Conservation (phyloP, 2,113 vertebrate species). For the Trachemys scripta region DNA sequence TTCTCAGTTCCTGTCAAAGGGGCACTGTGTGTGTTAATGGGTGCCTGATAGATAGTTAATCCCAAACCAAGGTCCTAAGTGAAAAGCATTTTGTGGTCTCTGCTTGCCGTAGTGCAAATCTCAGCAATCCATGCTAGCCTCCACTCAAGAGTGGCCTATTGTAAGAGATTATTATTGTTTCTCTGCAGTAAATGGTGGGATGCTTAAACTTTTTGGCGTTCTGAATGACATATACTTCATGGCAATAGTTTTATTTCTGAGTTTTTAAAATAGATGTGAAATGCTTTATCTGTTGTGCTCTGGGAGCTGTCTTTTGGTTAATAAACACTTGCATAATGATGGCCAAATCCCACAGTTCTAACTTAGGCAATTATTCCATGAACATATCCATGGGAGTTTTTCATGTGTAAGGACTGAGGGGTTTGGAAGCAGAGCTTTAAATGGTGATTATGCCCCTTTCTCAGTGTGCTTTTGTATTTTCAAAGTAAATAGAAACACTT, state of each 20-base stretch:
- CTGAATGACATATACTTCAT: neutral
- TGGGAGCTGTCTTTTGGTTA: neutral
- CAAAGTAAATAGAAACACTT: neutral
- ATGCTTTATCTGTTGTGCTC: neutral
- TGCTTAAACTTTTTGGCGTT: neutral
- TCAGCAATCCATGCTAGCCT: neutral
- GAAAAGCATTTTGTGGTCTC: neutral
- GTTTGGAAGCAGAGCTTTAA: neutral
- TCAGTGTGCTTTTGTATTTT: neutral
- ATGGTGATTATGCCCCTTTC: neutral
- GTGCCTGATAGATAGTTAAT: neutral
- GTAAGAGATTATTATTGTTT: neutral
- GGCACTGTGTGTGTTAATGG: neutral
- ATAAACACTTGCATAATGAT: too few species aligned
- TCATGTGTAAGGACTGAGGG: neutral
- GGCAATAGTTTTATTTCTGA: neutral
- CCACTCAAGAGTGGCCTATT: neutral
- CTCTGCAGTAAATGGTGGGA: accelerated
- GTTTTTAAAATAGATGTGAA: neutral
- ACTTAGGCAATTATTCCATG: too few species aligned
- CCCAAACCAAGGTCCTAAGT: neutral
- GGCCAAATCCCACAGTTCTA: too few species aligned
- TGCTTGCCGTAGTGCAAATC: neutral
- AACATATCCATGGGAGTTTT: too few species aligned
- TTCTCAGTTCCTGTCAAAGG: neutral